Conservation (phyloP, 1,140 invertebrate species). For the Lasioglossum albipes region DNA sequence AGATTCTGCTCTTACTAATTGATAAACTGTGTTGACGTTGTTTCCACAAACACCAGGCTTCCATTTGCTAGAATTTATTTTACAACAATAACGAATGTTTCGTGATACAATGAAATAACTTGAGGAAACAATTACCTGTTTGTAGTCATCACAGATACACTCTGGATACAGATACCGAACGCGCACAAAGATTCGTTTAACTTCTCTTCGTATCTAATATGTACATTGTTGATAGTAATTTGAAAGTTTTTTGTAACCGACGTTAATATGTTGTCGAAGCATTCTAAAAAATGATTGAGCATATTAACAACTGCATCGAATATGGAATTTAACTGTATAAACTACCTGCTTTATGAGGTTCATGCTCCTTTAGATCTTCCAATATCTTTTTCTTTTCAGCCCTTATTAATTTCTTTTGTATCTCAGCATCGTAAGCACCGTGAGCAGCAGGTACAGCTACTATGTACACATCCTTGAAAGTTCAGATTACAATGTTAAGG, state of each 20-base stretch:
- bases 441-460: slow-evolving; percentile 87
- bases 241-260: slow-evolving; percentile 91
- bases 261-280: slow-evolving; percentile 87
- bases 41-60: slow-evolving; percentile 85
- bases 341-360: slow-evolving; percentile 76
- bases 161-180: slow-evolving; percentile 89
- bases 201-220: slow-evolving; percentile 91
- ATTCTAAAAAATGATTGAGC: slow-evolving; percentile 72
- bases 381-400: slow-evolving; percentile 86
- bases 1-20: slow-evolving; percentile 88
- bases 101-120: background rate
- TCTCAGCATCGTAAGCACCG: slow-evolving; percentile 86
- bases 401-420: slow-evolving; percentile 86
- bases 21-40: slow-evolving; percentile 85
- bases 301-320: background rate
- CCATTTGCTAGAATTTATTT: slow-evolving; percentile 85
- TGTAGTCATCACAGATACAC: slow-evolving; percentile 89
- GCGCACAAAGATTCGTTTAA: slow-evolving; percentile 85
- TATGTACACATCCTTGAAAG: slow-evolving; percentile 85
- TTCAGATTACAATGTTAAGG: slow-evolving; percentile 13
- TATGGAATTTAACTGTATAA: background rate
- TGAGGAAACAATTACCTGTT: slow-evolving; percentile 83
- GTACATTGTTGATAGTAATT: slow-evolving; percentile 89
- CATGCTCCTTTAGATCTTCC: slow-evolving; percentile 79
- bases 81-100: background rate